phyloP scores from a whole-genome alignment of 1,140 invertebrate genomes.

The Saccostrea glomerata region DNA sequence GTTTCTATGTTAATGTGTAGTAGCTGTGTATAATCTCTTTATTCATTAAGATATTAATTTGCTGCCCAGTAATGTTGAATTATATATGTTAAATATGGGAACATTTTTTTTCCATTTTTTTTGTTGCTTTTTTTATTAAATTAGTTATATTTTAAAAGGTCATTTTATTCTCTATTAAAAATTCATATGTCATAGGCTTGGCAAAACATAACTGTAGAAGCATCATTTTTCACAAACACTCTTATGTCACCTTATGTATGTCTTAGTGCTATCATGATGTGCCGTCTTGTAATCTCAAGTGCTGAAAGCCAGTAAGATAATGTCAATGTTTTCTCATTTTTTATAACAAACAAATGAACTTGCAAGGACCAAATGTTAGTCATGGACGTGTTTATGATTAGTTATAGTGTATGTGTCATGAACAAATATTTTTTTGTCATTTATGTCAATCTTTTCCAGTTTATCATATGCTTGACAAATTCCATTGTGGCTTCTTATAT shows the following conservation, averaged over 20 bases:
- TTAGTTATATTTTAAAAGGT: neutral
- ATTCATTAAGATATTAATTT: neutral
- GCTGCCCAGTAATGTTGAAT: conserved; percentile 21
- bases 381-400: conserved; percentile 18
- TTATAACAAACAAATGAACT: neutral
- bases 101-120: conserved; percentile 9
- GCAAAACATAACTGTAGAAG: neutral
- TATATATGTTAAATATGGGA: neutral
- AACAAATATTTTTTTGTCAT: conserved; percentile 18
- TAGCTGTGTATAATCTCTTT: conserved; percentile 26
- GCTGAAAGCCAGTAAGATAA: neutral
- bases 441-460: neutral
- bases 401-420: conserved; percentile 14
- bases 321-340: conserved; percentile 3
- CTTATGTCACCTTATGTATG: neutral
- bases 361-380: conserved; percentile 30
- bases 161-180: conserved; percentile 1
- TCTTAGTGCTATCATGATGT: neutral
- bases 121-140: neutral
- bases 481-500: conserved; percentile 18
- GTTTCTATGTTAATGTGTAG: conserved; percentile 29
- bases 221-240: neutral
- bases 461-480: neutral
- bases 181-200: neutral
- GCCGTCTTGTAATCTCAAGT: conserved; percentile 13